Conservation (phyloP, 1,140 invertebrate species). For the Pygmarrhopalites habei region DNA sequence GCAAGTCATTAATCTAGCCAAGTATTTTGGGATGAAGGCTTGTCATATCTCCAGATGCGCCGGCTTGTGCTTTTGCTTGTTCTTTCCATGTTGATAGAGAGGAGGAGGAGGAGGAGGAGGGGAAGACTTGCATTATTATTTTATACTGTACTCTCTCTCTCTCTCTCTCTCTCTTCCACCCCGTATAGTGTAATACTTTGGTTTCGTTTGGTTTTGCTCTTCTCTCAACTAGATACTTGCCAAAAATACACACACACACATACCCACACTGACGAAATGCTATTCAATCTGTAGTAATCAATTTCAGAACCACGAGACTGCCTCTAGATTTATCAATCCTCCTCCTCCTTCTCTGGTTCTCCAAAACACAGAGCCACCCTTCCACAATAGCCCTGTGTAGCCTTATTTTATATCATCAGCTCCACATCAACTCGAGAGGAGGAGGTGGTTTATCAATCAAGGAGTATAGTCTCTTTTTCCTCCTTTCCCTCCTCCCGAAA, state of each 20-base stretch:
- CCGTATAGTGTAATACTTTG: neutral
- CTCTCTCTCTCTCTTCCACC: neutral
- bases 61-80: constrained; percentile 29
- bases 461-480: constrained; percentile 2
- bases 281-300: constrained; percentile 37
- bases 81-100: constrained; percentile 1
- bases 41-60: constrained; percentile 39
- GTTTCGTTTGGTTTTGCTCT: neutral
- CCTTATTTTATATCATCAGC: constrained; percentile 34
- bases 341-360: no score
- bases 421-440: neutral
- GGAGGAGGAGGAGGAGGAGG: no score
- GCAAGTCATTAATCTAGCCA: constrained; percentile 41
- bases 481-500: no score
- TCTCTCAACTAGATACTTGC: constrained; percentile 1
- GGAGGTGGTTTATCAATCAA: constrained; percentile 33
- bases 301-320: constrained; percentile 28
- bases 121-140: no score
- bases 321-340: constrained; percentile 35
- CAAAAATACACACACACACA: constrained; percentile 33
- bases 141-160: no score
- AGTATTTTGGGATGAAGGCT: constrained; percentile 39
- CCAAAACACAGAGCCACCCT: no score
- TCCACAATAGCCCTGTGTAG: constrained; percentile 22
- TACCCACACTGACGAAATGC: constrained; percentile 24